Conservation (phyloP, 2,113 vertebrate species). For the Pardalotus punctatus region DNA sequence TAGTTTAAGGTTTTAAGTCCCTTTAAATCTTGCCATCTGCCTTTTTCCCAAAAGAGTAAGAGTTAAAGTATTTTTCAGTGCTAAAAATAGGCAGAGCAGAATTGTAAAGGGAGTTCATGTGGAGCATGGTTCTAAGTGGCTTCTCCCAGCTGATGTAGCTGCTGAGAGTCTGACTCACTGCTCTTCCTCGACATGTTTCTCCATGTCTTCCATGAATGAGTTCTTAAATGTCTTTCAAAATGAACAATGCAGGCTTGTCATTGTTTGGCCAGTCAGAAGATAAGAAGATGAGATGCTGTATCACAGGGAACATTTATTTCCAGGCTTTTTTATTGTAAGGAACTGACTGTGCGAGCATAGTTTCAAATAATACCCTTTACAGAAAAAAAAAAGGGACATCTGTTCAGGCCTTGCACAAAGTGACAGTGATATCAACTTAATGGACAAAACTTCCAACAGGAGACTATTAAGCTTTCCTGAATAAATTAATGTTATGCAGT, state of each 20-base stretch:
- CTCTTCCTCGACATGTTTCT: background rate
- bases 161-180: background rate
- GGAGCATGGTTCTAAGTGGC: background rate
- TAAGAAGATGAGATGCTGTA: background rate
- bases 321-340: background rate
- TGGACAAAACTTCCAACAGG: background rate
- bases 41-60: background rate
- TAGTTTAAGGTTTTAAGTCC: background rate
- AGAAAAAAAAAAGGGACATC: background rate
- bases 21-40: background rate
- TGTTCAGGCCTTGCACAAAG: background rate
- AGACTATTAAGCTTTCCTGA: slow-evolving; percentile 6
- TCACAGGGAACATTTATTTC: background rate
- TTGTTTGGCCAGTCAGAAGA: background rate
- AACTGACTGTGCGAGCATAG: background rate
- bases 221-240: background rate
- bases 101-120: background rate
- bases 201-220: background rate
- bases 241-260: background rate
- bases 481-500: slow-evolving; percentile 1
- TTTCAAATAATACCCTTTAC: background rate
- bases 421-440: background rate
- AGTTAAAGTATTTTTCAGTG: background rate
- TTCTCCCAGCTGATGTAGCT: background rate
- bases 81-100: background rate